These are phyloP conservation scores for Euplagia quadripunctaria DNA, from an alignment of 2,888 invertebrate genomes.

Conservation along the genomic window DNA sequence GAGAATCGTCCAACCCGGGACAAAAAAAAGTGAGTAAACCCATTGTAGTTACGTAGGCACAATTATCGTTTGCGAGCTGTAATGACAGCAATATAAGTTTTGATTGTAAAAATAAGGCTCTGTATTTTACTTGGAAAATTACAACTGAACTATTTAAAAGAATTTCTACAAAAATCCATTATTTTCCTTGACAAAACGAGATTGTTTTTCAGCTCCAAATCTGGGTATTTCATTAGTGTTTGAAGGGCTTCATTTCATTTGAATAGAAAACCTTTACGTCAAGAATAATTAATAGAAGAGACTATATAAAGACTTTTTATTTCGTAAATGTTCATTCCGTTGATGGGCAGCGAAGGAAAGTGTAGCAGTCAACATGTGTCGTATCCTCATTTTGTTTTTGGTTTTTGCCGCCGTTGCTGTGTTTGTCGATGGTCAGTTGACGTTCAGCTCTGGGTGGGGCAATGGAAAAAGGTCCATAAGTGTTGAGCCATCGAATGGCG, in stretches of 20 bases:
- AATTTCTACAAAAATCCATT: neutral
- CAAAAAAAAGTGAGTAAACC: too few species aligned
- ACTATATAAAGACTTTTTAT: conserved; percentile 38
- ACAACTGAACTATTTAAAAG: neutral
- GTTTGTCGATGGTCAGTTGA: conserved; percentile 80
- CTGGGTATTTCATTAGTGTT: conserved; percentile 51
- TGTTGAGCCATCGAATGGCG: conserved; percentile 55
- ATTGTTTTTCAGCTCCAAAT: conserved; percentile 21
- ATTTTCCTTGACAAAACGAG: conserved; percentile 26
- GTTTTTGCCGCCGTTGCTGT: conserved; percentile 55
- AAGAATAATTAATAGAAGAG: conserved; percentile 34
- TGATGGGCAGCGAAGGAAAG: conserved; percentile 12
- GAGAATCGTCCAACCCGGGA: too few species aligned
- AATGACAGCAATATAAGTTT: too few species aligned
- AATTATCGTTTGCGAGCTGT: too few species aligned
- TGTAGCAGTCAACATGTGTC: conserved; percentile 55
- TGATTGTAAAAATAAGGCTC: too few species aligned
- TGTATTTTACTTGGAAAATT: neutral
- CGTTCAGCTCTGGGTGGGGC: conserved; percentile 88
- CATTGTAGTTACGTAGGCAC: too few species aligned
- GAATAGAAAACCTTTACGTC: conserved; percentile 54
- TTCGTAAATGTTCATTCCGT: conserved; percentile 30
- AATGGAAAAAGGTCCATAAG: conserved; percentile 73
- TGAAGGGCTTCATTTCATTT: conserved; percentile 73
- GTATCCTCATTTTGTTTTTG: conserved; percentile 52